These are phyloP conservation scores for Tethya wilhelma DNA, from an alignment of 37 sponge, comb jelly and placozoan species.

Conservation along the genomic window DNA sequence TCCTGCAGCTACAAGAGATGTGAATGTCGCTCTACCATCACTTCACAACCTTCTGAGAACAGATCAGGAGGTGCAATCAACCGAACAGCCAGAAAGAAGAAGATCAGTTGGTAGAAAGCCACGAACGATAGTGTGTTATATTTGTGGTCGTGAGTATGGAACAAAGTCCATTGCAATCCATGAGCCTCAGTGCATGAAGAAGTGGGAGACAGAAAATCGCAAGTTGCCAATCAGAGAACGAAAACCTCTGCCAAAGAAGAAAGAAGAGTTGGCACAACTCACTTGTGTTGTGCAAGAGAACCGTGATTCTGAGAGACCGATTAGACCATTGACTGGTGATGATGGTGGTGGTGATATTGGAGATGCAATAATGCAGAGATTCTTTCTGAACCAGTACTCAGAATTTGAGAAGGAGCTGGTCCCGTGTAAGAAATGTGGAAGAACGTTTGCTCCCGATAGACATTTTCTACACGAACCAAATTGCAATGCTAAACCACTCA, in stretches of 20 bases:
- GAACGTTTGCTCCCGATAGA: conserved; percentile 73
- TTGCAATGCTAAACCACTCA: conserved; percentile 68
- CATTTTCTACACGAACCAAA: conserved; percentile 56
- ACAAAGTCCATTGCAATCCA: conserved; percentile 73
- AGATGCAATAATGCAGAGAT: neutral
- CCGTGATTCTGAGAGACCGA: neutral
- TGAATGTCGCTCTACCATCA: neutral
- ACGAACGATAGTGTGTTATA: conserved; percentile 70
- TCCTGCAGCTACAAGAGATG: neutral
- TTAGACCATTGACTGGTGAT: neutral
- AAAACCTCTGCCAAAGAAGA: conserved; percentile 62
- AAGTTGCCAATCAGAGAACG: conserved; percentile 50
- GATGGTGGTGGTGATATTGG: neutral
- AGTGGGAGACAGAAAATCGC: conserved; percentile 52
- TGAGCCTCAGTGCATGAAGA: conserved; percentile 84
- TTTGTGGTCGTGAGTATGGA: conserved; percentile 83
- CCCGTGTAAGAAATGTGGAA: conserved; percentile 70
- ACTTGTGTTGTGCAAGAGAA: neutral
- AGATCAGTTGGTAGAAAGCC: conserved; percentile 10
- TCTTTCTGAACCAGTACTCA: conserved; percentile 37
- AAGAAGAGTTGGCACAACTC: neutral
- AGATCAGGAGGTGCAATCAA: neutral
- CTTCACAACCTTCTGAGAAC: neutral
- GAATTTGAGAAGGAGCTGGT: conserved; percentile 56
- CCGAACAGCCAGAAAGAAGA: neutral